Evolutionary conservation across 2,888 invertebrate species (phyloP).

Genomic region (Baronia brevicornis): DNA sequence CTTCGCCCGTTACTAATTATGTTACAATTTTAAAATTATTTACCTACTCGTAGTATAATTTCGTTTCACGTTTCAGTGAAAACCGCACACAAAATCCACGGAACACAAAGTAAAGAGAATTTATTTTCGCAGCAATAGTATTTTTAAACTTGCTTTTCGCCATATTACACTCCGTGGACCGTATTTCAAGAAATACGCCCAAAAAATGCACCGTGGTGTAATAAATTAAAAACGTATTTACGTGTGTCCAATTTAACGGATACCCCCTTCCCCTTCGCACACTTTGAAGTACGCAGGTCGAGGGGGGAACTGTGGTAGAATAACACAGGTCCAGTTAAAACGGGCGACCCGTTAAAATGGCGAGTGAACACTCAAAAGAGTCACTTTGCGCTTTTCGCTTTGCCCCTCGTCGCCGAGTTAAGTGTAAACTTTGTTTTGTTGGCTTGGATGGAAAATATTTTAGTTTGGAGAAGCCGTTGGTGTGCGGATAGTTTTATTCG

Average conservation of each 20-base stretch:
- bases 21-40: too few species aligned
- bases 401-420: conserved; percentile 13
- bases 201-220: conserved; percentile 35
- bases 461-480: conserved; percentile 4
- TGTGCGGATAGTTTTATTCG: too few species aligned
- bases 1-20: too few species aligned
- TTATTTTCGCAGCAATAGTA: conserved; percentile 11
- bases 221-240: conserved; percentile 45
- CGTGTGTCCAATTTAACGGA: conserved; percentile 22
- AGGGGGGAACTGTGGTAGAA: conserved; percentile 15
- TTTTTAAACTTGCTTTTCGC: conserved; percentile 7
- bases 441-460: conserved; percentile 10
- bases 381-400: conserved; percentile 37
- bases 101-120: conserved; percentile 7
- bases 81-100: conserved; percentile 4
- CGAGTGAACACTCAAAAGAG: conserved; percentile 25
- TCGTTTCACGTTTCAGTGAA: too few species aligned
- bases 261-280: conserved; percentile 15
- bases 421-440: conserved; percentile 15
- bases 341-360: conserved; percentile 30
- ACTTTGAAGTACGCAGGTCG: conserved; percentile 11
- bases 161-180: conserved; percentile 24
- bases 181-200: conserved; percentile 35
- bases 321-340: conserved; percentile 21
- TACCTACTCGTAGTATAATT: too few species aligned